phyloP scores from a whole-genome alignment of 2,113 vertebrate species.

The Odontophorus gujanensis region DNA sequence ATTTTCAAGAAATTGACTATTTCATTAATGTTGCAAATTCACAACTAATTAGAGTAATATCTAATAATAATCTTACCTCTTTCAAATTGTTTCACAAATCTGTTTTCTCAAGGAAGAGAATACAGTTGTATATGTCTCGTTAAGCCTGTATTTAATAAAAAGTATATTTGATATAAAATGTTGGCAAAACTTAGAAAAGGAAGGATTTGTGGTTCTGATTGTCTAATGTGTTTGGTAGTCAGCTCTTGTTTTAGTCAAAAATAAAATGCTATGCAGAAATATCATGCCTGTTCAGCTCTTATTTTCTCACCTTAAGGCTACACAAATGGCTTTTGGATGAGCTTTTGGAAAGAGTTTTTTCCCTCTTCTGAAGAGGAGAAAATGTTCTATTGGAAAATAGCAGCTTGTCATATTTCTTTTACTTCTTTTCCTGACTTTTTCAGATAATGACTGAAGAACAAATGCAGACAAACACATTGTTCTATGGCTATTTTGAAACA shows the following conservation, averaged over 20 bases:
- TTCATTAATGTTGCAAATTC: no score
- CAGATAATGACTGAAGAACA: neutral
- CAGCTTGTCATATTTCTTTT: neutral
- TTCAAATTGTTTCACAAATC: neutral
- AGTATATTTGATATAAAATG: neutral
- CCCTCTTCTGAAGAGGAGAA: neutral
- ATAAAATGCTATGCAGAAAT: neutral
- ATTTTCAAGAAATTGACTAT: no score
- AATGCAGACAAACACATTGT: neutral
- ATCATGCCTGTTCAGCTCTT: neutral
- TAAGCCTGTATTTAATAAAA: neutral
- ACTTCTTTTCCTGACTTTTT: neutral
- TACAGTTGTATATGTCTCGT: neutral
- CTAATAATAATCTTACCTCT: neutral
- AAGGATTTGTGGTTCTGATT: neutral
- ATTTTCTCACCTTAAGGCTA: neutral
- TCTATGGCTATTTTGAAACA: neutral
- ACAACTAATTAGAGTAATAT: no score
- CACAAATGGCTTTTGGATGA: neutral
- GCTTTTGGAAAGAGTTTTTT: no score
- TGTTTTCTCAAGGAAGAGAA: neutral
- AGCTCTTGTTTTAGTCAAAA: neutral
- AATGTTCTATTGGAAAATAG: constrained; percentile 15
- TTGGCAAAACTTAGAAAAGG: neutral
- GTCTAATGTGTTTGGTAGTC: neutral